Evolutionary conservation across 92 coral and sea anemone genomes (phyloP), one percentile per base, ranked within the genome.

Genomic region (Scolanthus callimorphus): DNA sequence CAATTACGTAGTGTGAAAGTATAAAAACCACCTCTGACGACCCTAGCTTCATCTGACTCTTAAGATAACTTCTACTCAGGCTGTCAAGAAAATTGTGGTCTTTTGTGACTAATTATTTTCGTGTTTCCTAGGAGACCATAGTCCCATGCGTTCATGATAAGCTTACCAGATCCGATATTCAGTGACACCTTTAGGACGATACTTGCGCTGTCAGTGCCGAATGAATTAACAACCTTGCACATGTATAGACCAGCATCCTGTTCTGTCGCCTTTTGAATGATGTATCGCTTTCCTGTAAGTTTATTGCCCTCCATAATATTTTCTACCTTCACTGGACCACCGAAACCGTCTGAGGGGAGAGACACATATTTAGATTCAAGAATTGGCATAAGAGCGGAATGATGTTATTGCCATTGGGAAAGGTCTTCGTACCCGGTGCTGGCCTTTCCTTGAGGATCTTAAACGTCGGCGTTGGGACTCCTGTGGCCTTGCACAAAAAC

Each of bases 161-260:
- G 55, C 8, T 60, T 57, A 20, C 71, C 77, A 15, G 74, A 63
- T n/a, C 77, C 77, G 19, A 55, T 20, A 27, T 61, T 60, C 59
- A 73, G 31, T 2, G 79, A 46, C 27, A 85, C 86, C 21, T 62
- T 57, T 44, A 85, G 27, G 53, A 59, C 61, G 2, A 85, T 70
- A 24, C 67, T 59, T 46, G 57, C 59, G 58, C 67, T 39, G 62
- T 75, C 62, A 15, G 70, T 62, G 22, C 91, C 86, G 55, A 73
- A 85, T 17, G 45, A 23, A 59, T 60, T 85, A 4, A 74, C 62
- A 11, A 74, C 83, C 41, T 51, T 70, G 44, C 91, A 85, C 13
- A 68, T 59, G 74, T 79, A 85, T 53, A 74, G 71, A 26, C 91
- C 91, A 0, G 59, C 39, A 49, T 85, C 91, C 23, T 63, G 80